Evolutionary conservation across 2,888 invertebrate genomes (phyloP).

Genomic region (Hydropsyche betteni): DNA sequence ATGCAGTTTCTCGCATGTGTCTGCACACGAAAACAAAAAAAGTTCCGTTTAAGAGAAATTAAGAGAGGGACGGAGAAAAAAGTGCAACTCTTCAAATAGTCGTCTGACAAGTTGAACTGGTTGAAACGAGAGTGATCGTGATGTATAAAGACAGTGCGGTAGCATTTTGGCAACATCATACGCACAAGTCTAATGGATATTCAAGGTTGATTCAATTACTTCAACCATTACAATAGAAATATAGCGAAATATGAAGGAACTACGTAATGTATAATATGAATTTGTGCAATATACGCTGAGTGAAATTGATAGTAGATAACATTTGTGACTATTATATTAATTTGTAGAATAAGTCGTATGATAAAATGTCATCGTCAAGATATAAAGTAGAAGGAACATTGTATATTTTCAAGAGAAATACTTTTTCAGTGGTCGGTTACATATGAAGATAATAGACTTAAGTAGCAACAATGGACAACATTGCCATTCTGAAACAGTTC

Average conservation of each 20-base stretch:
- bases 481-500: background rate
- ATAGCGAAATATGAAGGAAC: too few relatives aligned
- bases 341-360: too few relatives aligned
- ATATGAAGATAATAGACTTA: background rate
- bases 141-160: too few relatives aligned
- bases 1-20: background rate
- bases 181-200: too few relatives aligned
- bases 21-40: too few relatives aligned
- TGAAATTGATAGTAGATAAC: background rate
- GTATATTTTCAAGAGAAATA: too few relatives aligned
- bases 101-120: constrained; percentile 23
- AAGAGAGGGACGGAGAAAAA: background rate
- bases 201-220: too few relatives aligned
- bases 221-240: too few relatives aligned
- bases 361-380: too few relatives aligned
- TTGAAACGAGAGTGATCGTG: constrained; percentile 1
- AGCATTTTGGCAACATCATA: too few relatives aligned
- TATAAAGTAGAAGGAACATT: too few relatives aligned
- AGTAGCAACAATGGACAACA: background rate
- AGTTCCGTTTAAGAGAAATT: background rate
- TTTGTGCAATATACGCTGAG: background rate
- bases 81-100: constrained; percentile 8
- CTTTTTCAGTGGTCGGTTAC: too few relatives aligned
- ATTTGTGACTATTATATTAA: background rate
- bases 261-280: background rate